Evolutionary conservation across 1,140 invertebrate genomes (phyloP).

Genomic region (Araneus ventricosus): DNA sequence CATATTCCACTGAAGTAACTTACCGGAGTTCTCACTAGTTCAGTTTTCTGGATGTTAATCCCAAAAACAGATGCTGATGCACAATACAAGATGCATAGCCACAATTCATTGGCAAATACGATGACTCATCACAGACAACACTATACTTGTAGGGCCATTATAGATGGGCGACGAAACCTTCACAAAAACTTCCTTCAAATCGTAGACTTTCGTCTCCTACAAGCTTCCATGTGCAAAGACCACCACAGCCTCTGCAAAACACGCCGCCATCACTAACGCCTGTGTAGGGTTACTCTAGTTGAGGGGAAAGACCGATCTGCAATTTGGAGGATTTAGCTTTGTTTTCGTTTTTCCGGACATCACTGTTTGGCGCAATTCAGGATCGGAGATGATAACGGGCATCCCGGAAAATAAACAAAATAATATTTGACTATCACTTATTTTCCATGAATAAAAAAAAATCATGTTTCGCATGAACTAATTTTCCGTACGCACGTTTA

Average conservation of each 20-base stretch:
- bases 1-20: neutral
- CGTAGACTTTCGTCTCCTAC: constrained; percentile 59
- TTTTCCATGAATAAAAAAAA: too few relatives aligned
- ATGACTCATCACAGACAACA: constrained; percentile 62
- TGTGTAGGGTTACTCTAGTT: constrained; percentile 47
- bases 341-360: neutral
- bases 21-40: constrained; percentile 22
- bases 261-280: constrained; percentile 74
- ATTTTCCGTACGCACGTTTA: too few relatives aligned
- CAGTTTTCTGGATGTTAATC: constrained; percentile 32
- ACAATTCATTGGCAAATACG: constrained; percentile 58
- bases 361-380: neutral
- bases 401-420: too few relatives aligned
- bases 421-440: too few relatives aligned
- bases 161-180: constrained; percentile 12
- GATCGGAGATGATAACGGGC: too few relatives aligned
- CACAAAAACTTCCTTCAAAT: constrained; percentile 68
- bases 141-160: constrained; percentile 66
- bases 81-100: constrained; percentile 29
- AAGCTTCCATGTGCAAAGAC: constrained; percentile 60
- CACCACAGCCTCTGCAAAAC: constrained; percentile 58
- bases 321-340: constrained; percentile 6
- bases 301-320: neutral
- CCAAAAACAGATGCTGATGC: constrained; percentile 47
- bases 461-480: too few relatives aligned